These are phyloP conservation scores for Tupaia tana DNA, from an alignment of 2,113 vertebrate genomes.

Conservation along the genomic window DNA sequence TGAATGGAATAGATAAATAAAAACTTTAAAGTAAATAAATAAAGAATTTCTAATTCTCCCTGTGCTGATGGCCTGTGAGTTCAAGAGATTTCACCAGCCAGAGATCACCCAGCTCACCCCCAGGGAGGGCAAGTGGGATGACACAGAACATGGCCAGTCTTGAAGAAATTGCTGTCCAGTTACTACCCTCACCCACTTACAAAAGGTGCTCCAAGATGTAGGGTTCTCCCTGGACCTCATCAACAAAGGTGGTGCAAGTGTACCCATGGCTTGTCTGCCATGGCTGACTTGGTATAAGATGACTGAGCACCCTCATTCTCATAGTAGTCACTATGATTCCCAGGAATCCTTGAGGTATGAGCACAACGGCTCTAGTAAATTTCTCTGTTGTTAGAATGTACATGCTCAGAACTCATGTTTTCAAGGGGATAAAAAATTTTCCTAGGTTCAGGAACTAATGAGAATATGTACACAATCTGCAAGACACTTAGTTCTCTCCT, in stretches of 20 bases:
- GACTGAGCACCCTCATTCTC: background rate
- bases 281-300: background rate
- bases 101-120: background rate
- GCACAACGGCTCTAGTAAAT: background rate
- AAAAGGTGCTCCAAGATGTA: accelerated
- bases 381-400: background rate
- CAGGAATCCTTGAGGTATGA: background rate
- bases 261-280: background rate
- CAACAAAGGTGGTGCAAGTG: background rate
- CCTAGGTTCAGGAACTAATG: background rate
- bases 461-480: background rate
- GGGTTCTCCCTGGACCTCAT: background rate
- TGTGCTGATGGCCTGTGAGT: background rate
- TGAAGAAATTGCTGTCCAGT: accelerated
- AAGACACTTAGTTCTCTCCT: background rate
- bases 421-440: background rate
- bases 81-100: background rate
- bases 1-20: no score
- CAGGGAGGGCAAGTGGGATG: background rate
- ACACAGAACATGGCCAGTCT: background rate
- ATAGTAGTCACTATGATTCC: accelerated
- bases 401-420: background rate
- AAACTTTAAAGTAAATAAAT: no score
- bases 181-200: background rate
- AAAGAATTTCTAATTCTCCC: background rate